Conservation (phyloP, 2,888 invertebrate species). For the Metalampra italica region DNA sequence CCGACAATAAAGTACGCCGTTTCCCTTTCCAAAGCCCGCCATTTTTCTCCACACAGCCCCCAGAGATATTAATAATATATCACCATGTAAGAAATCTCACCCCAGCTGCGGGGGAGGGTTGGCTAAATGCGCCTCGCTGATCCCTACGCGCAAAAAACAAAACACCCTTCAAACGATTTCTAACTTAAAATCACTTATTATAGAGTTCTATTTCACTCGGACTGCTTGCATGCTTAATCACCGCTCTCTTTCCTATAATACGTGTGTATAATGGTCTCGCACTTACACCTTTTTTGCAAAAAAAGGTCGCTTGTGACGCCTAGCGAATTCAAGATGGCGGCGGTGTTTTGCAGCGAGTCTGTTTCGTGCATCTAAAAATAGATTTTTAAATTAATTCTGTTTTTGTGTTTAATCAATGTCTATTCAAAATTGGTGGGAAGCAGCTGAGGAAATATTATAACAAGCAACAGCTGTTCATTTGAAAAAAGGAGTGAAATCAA, state of each 20-base stretch:
- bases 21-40: slow-evolving; percentile 50
- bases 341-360: slow-evolving; percentile 30
- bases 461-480: background rate
- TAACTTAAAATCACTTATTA: slow-evolving; percentile 14
- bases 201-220: slow-evolving; percentile 34
- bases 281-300: slow-evolving; percentile 66
- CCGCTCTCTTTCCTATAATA: slow-evolving; percentile 61
- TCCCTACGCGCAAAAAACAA: slow-evolving; percentile 54
- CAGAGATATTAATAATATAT: slow-evolving; percentile 71
- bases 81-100: slow-evolving; percentile 71
- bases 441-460: no score
- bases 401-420: no score
- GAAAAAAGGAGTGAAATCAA: background rate
- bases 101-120: slow-evolving; percentile 55
- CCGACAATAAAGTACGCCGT: slow-evolving; percentile 46
- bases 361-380: slow-evolving; percentile 24
- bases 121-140: slow-evolving; percentile 57
- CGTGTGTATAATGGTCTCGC: slow-evolving; percentile 61
- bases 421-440: no score
- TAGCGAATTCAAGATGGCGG: slow-evolving; percentile 71
- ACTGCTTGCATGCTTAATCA: slow-evolving; percentile 52
- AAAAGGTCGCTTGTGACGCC: slow-evolving; percentile 66
- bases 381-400: slow-evolving; percentile 11
- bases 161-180: slow-evolving; percentile 25
- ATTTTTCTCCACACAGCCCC: slow-evolving; percentile 55